These are phyloP conservation scores for Bos javanicus DNA, from an alignment of 2,113 vertebrate genomes.

Conservation along the genomic window DNA sequence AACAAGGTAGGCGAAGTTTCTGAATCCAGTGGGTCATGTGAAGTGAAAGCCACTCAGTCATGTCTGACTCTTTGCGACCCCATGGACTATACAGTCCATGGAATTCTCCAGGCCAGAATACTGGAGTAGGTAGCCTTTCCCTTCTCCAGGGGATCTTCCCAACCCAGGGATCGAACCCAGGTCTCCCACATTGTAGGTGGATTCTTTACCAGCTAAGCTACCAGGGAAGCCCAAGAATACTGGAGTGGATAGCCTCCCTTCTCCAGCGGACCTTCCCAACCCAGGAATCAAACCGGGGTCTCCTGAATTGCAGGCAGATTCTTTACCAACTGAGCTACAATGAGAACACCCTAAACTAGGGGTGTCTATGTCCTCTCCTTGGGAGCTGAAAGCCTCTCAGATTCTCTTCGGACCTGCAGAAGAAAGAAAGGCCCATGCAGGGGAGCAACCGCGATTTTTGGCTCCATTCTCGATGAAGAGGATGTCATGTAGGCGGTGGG, in stretches of 20 bases:
- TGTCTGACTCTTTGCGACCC: background rate
- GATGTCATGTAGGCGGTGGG: background rate
- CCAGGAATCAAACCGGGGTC: background rate
- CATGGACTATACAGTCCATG: background rate
- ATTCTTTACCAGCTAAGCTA: background rate
- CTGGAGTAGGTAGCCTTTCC: background rate
- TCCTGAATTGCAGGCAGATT: background rate
- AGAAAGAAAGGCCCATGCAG: background rate
- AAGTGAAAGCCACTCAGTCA: background rate
- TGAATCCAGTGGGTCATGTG: background rate
- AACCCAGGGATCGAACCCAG: background rate
- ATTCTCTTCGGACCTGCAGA: background rate
- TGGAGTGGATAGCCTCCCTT: background rate
- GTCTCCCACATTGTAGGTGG: background rate
- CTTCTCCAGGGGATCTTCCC: background rate
- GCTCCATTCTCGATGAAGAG: background rate
- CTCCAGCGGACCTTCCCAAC: background rate
- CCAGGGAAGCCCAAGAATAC: background rate
- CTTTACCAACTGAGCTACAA: background rate
- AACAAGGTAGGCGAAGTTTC: accelerated
- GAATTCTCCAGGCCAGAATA: background rate
- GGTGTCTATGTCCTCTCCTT: accelerated
- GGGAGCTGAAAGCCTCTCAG: too few relatives aligned
- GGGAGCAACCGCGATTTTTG: background rate
- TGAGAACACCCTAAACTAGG: background rate